phyloP scores from a whole-genome alignment of 2,113 vertebrate genomes.

The Rhombomys opimus region DNA sequence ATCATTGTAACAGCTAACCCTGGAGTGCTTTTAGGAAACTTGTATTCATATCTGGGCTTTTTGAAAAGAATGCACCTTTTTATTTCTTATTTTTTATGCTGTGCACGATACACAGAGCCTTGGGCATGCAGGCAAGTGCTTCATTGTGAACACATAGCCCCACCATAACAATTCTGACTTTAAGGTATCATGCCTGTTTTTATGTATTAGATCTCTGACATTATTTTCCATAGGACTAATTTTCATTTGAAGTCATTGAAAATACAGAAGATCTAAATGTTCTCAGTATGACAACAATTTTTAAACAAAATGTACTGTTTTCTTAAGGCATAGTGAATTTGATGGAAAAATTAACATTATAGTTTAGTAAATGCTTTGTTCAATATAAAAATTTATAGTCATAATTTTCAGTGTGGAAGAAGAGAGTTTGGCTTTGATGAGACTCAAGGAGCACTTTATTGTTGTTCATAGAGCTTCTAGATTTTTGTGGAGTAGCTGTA shows the following conservation, averaged over 20 bases:
- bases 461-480: not conserved
- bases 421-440: not conserved
- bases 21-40: conserved; percentile 46
- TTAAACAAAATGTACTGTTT: conserved; percentile 9
- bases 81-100: not conserved
- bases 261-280: not conserved
- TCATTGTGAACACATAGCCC: not conserved
- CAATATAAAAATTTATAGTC: conserved; percentile 28
- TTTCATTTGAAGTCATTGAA: conserved; percentile 3
- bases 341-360: not conserved
- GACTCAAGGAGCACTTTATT: not conserved
- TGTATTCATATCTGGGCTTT: conserved; percentile 43
- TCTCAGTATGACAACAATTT: not conserved
- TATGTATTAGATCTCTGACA: not conserved
- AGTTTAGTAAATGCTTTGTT: conserved; percentile 12
- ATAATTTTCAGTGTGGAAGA: not conserved
- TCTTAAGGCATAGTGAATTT: not conserved
- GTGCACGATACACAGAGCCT: not conserved
- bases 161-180: not conserved
- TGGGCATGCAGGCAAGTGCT: not conserved
- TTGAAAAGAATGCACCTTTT: not conserved
- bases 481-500: not conserved
- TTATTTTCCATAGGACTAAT: conserved; percentile 12
- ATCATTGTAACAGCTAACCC: conserved; percentile 3
- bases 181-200: not conserved